phyloP scores from a whole-genome alignment of 37 sponge, comb jelly and placozoan genomes.

The Crambe crambe region DNA sequence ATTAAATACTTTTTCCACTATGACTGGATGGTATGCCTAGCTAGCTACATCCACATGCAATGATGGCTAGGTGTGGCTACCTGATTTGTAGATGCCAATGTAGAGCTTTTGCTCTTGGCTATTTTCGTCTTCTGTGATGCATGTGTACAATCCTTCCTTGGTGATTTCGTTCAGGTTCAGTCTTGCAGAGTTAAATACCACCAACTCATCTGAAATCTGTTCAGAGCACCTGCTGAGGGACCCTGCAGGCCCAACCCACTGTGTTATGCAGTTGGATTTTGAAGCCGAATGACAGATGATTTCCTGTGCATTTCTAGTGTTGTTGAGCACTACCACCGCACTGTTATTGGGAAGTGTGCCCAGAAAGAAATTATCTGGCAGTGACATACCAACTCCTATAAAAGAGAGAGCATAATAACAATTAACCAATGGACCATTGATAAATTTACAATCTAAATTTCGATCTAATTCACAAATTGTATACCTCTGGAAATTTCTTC shows the following conservation, averaged over 20 bases:
- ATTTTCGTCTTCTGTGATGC: not conserved
- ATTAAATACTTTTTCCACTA: too few relatives aligned
- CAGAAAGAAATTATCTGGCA: conserved; percentile 5
- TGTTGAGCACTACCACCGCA: not conserved
- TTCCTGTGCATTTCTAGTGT: not conserved
- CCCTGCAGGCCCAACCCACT: not conserved
- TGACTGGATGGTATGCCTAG: too few relatives aligned
- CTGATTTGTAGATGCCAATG: not conserved
- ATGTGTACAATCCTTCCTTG: conserved; percentile 14
- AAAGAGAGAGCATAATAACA: not conserved
- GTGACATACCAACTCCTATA: conserved; percentile 11
- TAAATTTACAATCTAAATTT: not conserved
- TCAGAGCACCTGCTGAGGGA: not conserved
- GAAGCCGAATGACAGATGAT: not conserved
- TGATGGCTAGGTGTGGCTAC: too few relatives aligned
- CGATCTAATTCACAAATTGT: too few relatives aligned
- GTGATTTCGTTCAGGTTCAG: not conserved
- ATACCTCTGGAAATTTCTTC: too few relatives aligned
- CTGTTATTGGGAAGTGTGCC: conserved; percentile 15
- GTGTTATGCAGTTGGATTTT: not conserved
- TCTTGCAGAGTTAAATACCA: not conserved
- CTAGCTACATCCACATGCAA: too few relatives aligned
- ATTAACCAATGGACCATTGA: not conserved
- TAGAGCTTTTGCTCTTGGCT: not conserved
- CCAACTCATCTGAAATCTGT: not conserved